phyloP scores from a whole-genome alignment of 2,797 vertebrate species.

The Gorsachius magnificus region DNA sequence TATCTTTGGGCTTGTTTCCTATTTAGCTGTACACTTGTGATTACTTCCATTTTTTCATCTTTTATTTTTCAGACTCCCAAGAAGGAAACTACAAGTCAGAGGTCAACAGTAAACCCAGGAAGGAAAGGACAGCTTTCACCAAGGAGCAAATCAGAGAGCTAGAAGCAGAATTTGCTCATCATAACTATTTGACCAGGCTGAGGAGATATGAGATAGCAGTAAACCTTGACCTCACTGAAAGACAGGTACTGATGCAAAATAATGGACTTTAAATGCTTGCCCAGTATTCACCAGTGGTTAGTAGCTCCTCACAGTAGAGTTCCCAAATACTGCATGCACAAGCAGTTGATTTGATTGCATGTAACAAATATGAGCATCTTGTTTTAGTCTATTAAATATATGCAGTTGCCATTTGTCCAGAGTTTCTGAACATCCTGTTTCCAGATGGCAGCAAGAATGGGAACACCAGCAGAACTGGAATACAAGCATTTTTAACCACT shows the following conservation, averaged over 20 bases:
- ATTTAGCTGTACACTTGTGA: background rate
- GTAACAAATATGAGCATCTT: background rate
- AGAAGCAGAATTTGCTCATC: conserved; percentile 98
- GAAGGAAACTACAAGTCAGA: conserved; percentile 98
- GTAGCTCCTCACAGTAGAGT: background rate
- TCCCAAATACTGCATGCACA: background rate
- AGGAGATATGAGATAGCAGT: conserved; percentile 98
- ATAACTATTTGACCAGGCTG: conserved; percentile 98
- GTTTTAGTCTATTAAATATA: background rate
- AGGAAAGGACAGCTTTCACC: conserved; percentile 98
- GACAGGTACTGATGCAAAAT: conserved; percentile 87
- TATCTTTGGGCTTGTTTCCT: background rate
- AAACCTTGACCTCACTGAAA: conserved; percentile 98
- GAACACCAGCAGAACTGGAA: conserved; percentile 26
- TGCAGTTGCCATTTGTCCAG: background rate
- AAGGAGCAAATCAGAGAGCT: conserved; percentile 99
- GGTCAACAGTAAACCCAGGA: conserved; percentile 96
- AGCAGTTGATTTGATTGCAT: background rate
- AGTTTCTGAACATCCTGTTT: conserved; percentile 60
- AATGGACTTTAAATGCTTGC: background rate
- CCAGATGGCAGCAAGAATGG: conserved; percentile 52
- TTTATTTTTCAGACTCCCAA: conserved; percentile 90
- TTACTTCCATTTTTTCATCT: conserved; percentile 44
- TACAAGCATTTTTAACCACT: conserved; percentile 41
- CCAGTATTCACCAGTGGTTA: background rate